These are phyloP conservation scores for Abscondita cerata DNA, from an alignment of 2,888 invertebrate genomes.

Conservation along the genomic window DNA sequence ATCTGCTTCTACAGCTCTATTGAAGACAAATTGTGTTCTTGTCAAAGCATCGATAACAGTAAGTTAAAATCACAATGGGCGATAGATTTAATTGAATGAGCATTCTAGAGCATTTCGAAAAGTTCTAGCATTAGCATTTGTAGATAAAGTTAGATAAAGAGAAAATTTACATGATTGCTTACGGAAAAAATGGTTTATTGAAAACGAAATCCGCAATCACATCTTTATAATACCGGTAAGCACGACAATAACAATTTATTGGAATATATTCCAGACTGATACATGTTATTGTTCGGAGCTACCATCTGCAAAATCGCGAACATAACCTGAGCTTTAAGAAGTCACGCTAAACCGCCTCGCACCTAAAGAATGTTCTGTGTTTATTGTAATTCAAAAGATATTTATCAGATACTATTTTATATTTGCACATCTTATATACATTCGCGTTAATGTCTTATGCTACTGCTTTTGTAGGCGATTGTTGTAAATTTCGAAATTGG, in stretches of 20 bases:
- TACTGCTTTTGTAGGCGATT: constrained; percentile 16
- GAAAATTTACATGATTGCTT: too few species aligned
- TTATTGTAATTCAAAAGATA: constrained; percentile 43
- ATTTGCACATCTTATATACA: constrained; percentile 37
- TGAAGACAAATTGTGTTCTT: constrained; percentile 26
- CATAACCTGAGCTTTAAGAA: constrained; percentile 39
- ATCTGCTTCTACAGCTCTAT: constrained; percentile 22
- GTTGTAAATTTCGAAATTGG: neutral
- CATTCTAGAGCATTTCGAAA: neutral
- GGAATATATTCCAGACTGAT: constrained; percentile 24
- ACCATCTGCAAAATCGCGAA: constrained; percentile 44
- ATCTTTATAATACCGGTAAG: constrained; percentile 18
- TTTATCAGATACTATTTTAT: constrained; percentile 39
- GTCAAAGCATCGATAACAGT: constrained; percentile 23
- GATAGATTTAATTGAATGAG: constrained; percentile 18
- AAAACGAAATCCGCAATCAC: constrained; percentile 9
- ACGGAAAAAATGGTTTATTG: too few species aligned
- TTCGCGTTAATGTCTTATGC: constrained; percentile 14
- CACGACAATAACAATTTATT: constrained; percentile 20
- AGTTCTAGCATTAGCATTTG: neutral
- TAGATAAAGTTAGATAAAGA: neutral
- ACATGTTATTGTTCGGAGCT: constrained; percentile 47
- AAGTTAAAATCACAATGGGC: constrained; percentile 23
- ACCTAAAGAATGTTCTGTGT: constrained; percentile 44
- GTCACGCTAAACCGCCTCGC: constrained; percentile 43